A percentile compares a stretch with the other conserved stretches of the same genome.
Evolutionary conservation across 1,140 invertebrate species (phyloP).

Genomic region (Bursaphelenchus mucronatus): DNA sequence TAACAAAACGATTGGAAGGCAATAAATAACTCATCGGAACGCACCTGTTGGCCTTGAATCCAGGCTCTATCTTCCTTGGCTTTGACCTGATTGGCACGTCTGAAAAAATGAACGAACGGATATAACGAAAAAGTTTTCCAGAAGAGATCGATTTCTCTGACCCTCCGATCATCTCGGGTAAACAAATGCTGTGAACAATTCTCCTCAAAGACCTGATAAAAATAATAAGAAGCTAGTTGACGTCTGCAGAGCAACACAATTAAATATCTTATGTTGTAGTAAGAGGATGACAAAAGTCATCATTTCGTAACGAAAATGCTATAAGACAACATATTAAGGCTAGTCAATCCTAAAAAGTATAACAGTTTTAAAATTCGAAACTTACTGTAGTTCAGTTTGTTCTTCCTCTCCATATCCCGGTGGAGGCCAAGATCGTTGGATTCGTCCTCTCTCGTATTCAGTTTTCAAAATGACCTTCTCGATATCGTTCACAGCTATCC

Average conservation of each 20-base stretch:
- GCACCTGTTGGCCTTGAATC: conserved; percentile 29
- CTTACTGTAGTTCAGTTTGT: conserved; percentile 35
- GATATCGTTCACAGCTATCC: conserved; percentile 45
- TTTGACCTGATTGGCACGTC: conserved; percentile 21
- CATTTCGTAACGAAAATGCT: too few species aligned
- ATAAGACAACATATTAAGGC: too few species aligned
- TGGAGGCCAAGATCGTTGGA: conserved; percentile 39
- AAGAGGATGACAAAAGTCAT: too few species aligned
- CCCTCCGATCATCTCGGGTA: too few species aligned
- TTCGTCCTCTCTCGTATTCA: conserved; percentile 36
- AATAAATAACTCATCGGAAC: conserved; percentile 3
- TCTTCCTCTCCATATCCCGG: conserved; percentile 45
- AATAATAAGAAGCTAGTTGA: too few species aligned
- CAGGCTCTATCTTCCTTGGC: conserved; percentile 26
- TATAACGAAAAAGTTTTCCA: not conserved
- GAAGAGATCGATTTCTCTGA: too few species aligned
- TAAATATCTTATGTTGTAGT: too few species aligned
- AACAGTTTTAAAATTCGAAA: not conserved
- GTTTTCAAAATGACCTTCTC: conserved; percentile 45
- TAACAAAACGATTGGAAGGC: conserved; percentile 1
- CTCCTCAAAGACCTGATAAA: too few species aligned
- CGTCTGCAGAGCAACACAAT: too few species aligned
- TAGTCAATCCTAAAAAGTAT: too few species aligned
- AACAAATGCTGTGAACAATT: too few species aligned
- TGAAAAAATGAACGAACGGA: conserved; percentile 16